Base-by-base conservation (phyloP, 2,888 invertebrate species). In the Pteria penguin region DNA sequence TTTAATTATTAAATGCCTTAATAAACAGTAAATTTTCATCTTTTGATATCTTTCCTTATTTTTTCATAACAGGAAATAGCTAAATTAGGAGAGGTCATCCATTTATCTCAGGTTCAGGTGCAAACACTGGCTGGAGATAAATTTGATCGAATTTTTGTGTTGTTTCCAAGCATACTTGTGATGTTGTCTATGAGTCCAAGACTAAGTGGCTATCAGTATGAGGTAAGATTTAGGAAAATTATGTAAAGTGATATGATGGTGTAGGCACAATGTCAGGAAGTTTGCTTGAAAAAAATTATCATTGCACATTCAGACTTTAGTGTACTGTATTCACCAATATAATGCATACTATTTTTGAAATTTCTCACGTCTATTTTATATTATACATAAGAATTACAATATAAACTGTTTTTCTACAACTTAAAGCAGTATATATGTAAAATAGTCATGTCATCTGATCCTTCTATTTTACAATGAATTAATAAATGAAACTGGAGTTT, bases 121-220 rank as follows among this genome's bases (percentile, higher is more conserved):
- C 96, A 96, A 1, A 94, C 95, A 0, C 96, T 97, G 83, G 96
- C 96, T 22, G 87, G 88, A 88, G 90, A 92, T 78, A 91, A 90
- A 70, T 88, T 87, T 77, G 98, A 98, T 91, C 94, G 98, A 88
- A 97, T 98, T 91, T 95, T 98, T 76, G 96, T 98, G 1, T 94
- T 98, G 2, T 98, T 99, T 92, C 96, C 97, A 0, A 95, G 96
- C 71, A 96, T 96, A 0, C 93, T 99, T 76, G 94, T 99, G 58
- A 95, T 98, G 86, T 93, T 99, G 78, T 96, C 97, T 76, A 97
- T 98, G 79, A 97, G 97, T 92, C 95, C 96, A 83, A 94, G 97
- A 85, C 96, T 97, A 93, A 98, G 97, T 90, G 97, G 97, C 71
- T 98, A 98, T 93, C 96, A 97, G 83, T 98, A 97, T 92, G 97